These are phyloP conservation scores for Lepidochrysops patricia DNA, from an alignment of 2,888 invertebrate species.

Conservation along the genomic window DNA sequence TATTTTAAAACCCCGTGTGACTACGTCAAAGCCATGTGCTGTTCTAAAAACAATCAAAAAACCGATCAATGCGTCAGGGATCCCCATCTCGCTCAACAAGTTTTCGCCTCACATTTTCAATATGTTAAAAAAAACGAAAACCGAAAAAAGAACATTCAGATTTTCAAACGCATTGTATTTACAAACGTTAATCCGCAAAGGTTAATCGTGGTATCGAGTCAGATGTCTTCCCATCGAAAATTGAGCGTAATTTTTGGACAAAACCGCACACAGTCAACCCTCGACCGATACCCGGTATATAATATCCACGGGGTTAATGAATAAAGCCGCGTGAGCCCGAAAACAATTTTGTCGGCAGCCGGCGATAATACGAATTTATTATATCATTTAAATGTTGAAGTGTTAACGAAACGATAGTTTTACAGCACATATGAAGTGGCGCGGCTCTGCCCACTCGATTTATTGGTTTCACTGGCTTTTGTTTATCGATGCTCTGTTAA, in stretches of 20 bases:
- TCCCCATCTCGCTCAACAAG: background rate
- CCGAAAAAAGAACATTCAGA: background rate
- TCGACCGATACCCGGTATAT: conserved; percentile 29
- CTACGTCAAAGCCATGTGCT: background rate
- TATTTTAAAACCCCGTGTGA: conserved; percentile 38
- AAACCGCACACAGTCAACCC: conserved; percentile 17
- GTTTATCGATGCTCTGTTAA: conserved; percentile 1
- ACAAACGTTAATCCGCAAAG: background rate
- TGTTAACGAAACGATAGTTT: conserved; percentile 48
- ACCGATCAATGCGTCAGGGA: background rate
- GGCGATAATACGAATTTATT: conserved; percentile 65
- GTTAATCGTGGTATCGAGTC: conserved; percentile 5
- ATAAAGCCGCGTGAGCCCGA: conserved; percentile 49
- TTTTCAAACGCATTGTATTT: background rate
- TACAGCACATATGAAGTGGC: conserved; percentile 24
- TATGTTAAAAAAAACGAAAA: too few relatives aligned
- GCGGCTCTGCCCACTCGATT: conserved; percentile 18
- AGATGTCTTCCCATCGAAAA: conserved; percentile 1
- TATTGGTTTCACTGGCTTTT: conserved; percentile 14
- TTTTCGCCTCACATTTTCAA: background rate
- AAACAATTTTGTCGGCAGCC: conserved; percentile 59
- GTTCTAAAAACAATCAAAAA: conserved; percentile 1
- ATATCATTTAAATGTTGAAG: conserved; percentile 63
- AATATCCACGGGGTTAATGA: conserved; percentile 53
- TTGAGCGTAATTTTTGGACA: conserved; percentile 9